phyloP scores from a whole-genome alignment of 2,888 invertebrate species.

The Glaucopsyche alexis region DNA sequence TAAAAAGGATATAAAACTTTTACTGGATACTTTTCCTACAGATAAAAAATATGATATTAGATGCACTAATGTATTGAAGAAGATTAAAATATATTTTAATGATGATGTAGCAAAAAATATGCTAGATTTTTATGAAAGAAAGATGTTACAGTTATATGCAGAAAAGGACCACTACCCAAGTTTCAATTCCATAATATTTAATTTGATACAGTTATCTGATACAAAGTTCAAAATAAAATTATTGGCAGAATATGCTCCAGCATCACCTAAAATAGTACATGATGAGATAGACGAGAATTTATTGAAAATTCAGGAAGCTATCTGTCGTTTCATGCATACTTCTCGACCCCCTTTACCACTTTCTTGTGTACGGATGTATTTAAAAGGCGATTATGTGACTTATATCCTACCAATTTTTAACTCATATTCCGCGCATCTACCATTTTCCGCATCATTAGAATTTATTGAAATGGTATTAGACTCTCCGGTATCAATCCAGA shows the following conservation, averaged over 20 bases:
- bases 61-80: slow-evolving; percentile 48
- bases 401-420: slow-evolving; percentile 52
- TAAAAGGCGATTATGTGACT: slow-evolving; percentile 55
- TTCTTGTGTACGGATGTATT: slow-evolving; percentile 44
- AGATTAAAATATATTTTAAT: slow-evolving; percentile 54
- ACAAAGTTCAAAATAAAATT: slow-evolving; percentile 45
- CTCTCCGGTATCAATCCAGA: slow-evolving; percentile 54
- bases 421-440: slow-evolving; percentile 48
- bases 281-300: slow-evolving; percentile 41
- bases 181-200: slow-evolving; percentile 43
- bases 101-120: slow-evolving; percentile 50
- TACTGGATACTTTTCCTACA: slow-evolving; percentile 36
- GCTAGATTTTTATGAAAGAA: slow-evolving; percentile 44
- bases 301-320: slow-evolving; percentile 48
- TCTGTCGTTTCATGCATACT: slow-evolving; percentile 50
- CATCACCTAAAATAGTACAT: slow-evolving; percentile 48
- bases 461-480: slow-evolving; percentile 51
- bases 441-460: slow-evolving; percentile 43
- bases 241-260: slow-evolving; percentile 49
- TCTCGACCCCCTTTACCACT: slow-evolving; percentile 55
- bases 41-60: slow-evolving; percentile 34
- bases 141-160: slow-evolving; percentile 36
- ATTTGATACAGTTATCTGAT: slow-evolving; percentile 50
- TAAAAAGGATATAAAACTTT: slow-evolving; percentile 40
- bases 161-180: slow-evolving; percentile 20